These are phyloP conservation scores for Pristionchus arcanus DNA, from an alignment of 2,888 invertebrate species.

Conservation along the genomic window DNA sequence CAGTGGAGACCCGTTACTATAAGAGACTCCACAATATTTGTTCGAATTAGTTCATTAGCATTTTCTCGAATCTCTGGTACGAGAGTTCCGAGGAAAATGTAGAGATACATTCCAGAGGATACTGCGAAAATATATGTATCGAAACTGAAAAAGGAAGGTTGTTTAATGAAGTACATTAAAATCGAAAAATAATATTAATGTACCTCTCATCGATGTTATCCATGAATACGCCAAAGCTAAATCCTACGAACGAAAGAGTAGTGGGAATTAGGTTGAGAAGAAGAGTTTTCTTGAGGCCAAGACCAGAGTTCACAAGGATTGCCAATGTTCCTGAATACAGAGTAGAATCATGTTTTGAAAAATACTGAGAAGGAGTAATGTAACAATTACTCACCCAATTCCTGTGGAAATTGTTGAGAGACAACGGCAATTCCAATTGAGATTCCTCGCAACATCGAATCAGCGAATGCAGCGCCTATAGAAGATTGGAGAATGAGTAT, in stretches of 20 bases:
- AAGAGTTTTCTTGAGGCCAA: slow-evolving; percentile 72
- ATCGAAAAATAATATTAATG: background rate
- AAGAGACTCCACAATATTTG: slow-evolving; percentile 69
- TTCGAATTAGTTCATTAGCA: slow-evolving; percentile 72
- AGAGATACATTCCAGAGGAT: slow-evolving; percentile 77
- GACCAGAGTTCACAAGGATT: slow-evolving; percentile 75
- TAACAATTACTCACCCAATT: slow-evolving; percentile 63
- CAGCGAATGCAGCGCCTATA: slow-evolving; percentile 75
- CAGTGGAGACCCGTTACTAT: slow-evolving; percentile 69
- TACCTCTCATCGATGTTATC: slow-evolving; percentile 59
- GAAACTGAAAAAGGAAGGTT: slow-evolving; percentile 58
- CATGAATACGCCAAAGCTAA: slow-evolving; percentile 72
- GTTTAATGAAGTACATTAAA: background rate
- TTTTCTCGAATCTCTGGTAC: slow-evolving; percentile 77
- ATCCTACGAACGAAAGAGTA: slow-evolving; percentile 72
- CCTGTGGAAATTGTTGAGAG: slow-evolving; percentile 78
- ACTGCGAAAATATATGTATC: slow-evolving; percentile 75
- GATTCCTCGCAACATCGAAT: slow-evolving; percentile 72
- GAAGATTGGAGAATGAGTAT: too few relatives aligned
- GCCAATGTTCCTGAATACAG: slow-evolving; percentile 68
- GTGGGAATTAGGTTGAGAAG: slow-evolving; percentile 75
- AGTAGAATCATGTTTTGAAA: background rate
- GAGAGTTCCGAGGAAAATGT: slow-evolving; percentile 77
- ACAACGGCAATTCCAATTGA: slow-evolving; percentile 76
- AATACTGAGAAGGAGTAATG: background rate